Conservation (phyloP, 2,888 invertebrate genomes). For the Leptopterna dolabrata region DNA sequence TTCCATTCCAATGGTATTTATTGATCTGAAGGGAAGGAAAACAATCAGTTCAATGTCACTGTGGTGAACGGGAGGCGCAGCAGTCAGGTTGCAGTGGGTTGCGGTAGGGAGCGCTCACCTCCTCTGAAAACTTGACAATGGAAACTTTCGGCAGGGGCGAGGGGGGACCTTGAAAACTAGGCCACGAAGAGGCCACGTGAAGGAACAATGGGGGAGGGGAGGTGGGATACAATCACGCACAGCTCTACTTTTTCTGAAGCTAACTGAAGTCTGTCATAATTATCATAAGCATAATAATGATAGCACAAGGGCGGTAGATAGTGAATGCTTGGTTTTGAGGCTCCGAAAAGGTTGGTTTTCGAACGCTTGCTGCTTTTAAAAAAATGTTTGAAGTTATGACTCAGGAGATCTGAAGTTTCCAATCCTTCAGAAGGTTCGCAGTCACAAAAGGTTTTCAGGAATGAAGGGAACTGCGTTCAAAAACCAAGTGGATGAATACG, state of each 20-base stretch:
- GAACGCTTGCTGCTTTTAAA: too few relatives aligned
- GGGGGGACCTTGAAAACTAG: not conserved
- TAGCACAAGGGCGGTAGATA: too few relatives aligned
- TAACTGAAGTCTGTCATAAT: too few relatives aligned
- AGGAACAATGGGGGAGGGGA: not conserved
- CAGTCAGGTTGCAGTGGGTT: not conserved
- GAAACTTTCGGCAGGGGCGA: not conserved
- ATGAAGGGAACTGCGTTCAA: not conserved
- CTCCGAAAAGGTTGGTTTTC: too few relatives aligned
- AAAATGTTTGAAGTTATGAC: too few relatives aligned
- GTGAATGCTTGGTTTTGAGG: too few relatives aligned
- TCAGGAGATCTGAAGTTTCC: too few relatives aligned
- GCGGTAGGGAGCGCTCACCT: not conserved
- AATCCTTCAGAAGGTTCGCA: too few relatives aligned
- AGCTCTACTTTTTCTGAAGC: not conserved
- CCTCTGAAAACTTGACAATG: not conserved
- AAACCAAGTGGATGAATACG: not conserved
- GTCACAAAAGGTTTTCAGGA: too few relatives aligned
- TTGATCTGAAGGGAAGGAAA: not conserved
- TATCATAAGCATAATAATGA: too few relatives aligned
- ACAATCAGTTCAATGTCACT: not conserved
- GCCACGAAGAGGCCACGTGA: conserved; percentile 9
- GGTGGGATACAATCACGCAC: not conserved
- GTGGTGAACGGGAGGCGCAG: not conserved
- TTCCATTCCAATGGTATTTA: too few relatives aligned